Base-by-base conservation (phyloP, 2,113 vertebrate genomes). In the Aptenodytes patagonicus region DNA sequence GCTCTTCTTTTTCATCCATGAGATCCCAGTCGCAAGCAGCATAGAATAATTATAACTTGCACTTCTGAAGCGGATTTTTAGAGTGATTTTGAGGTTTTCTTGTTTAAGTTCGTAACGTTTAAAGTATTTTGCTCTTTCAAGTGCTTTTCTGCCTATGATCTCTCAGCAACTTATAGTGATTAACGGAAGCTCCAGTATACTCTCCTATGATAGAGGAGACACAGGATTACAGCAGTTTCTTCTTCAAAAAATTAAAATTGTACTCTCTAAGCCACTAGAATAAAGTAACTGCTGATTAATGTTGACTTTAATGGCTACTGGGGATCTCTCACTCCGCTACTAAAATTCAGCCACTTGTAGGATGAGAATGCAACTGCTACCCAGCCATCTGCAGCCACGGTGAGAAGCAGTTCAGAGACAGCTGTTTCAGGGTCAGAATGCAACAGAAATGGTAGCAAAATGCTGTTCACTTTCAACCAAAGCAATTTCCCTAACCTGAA, bases 201-300 rank as follows among this genome's bases (percentile, higher is more conserved):
- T 79, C 69, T 87, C 11, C 1, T 34, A 49, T 88, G 91, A 85
- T 49, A 89, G 42, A 82, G 40, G 6, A 97, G 89, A 80, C 66
- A 68, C 21, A 70, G 46, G 21, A 94, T 87, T 94, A 80, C 66
- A 85, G 89, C 78, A 93, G 82, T 83, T 95, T 85, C 68, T 95
- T 70, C 89, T 96, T 95, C 78, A 80, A 93, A 42, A 96, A 94
- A 93, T 95, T 64, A 96, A 97, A 97, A 96, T 87, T 95, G 31
- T 75, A 77, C 87, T 90, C 87, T 87, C 75, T 72, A 62, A 95
- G 52, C 62, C 68, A 86, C 94, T 91, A 83, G 93, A 94, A 83
- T 90, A 90, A 90, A 95, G 68, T 60, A 95, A 93, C 75, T 86
- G 75, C 69, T 94, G 95, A 96, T 93, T 91, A 95, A 88, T 44